Evolutionary conservation across 2,888 invertebrate species (phyloP), one percentile per base, ranked within the genome.

Genomic region (Volucella bombylans): DNA sequence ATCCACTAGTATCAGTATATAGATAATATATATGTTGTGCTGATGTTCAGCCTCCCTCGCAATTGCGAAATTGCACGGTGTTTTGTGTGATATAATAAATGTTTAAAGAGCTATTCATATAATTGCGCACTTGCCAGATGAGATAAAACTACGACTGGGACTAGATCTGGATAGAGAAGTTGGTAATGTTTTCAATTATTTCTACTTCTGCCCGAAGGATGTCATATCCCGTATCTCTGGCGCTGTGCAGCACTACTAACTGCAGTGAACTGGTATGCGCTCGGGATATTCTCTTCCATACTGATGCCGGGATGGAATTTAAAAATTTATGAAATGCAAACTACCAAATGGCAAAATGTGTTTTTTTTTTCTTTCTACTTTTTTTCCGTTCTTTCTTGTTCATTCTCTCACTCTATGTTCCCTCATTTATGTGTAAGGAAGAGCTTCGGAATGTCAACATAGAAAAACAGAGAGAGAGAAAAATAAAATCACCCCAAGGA

Each of bases 31-130:
- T 47, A 23, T 31, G 6, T 31, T 31, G 6, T 31, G 1, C 39
- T 39, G 18, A 23, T 39, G 8, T 39, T 8, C 67, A 39, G 41
- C 38, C 50, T 9, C n/a, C 11, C 31, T 41, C 11, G 8, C 15
- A 43, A 31, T 57, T 14, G 15, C 39, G 45, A 11, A 23, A 6
- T 12, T 57, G 61, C 39, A 74, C 73, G 41, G 74, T 80, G 31
- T 31, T 31, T 80, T 71, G 80, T 61, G 80, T 55, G 80, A 85
- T 85, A 76, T 85, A 80, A 85, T 85, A 80, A 85, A 85, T 85
- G 83, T 85, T 85, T 85, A 85, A 83, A 80, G 76, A 80, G 83
- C 83, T 80, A 71, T 80, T 85, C 80, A 79, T 76, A 76, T 80
- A 85, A 80, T 80, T 80, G 80, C 59, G 82, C 82, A 80, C 83